These are phyloP conservation scores for Peromyscus californicus DNA, from an alignment of 2,113 vertebrate genomes.

Conservation along the genomic window DNA sequence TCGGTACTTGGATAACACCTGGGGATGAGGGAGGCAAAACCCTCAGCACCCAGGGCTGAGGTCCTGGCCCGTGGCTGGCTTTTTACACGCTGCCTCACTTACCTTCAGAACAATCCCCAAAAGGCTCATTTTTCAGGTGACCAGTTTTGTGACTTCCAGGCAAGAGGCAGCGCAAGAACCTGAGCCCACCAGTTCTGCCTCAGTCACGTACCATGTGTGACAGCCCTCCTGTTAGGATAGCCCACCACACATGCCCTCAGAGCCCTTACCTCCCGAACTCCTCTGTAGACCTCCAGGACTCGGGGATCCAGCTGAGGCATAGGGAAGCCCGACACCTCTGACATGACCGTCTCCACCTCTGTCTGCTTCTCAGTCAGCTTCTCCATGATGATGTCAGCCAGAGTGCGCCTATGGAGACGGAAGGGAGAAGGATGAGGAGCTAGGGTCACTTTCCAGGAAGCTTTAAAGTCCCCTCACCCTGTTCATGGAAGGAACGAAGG, in stretches of 20 bases:
- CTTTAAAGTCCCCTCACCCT: neutral
- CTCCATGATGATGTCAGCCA: slow-evolving; percentile 98
- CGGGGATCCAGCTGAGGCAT: slow-evolving; percentile 95
- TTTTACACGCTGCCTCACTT: fast-evolving
- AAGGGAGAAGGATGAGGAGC: neutral
- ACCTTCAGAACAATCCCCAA: neutral
- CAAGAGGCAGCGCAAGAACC: neutral
- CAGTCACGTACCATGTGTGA: fast-evolving
- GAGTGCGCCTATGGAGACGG: slow-evolving; percentile 89
- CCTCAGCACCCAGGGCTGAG: fast-evolving
- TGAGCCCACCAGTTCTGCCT: neutral
- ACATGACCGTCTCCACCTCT: slow-evolving; percentile 95
- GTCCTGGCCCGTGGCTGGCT: neutral
- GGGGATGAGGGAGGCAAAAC: fast-evolving
- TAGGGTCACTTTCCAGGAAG: neutral
- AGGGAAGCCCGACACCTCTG: slow-evolving; percentile 92
- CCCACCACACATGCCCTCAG: neutral
- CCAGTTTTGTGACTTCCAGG: neutral
- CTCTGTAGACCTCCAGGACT: slow-evolving; percentile 95
- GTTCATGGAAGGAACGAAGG: neutral
- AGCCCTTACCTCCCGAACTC: slow-evolving; percentile 92
- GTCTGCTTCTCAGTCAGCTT: slow-evolving; percentile 99
- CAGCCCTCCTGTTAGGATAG: neutral
- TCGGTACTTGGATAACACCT: slow-evolving; percentile 97
- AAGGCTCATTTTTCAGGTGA: neutral